Evolutionary conservation across 2,888 invertebrate species (phyloP).

Genomic region (Neria commutata): DNA sequence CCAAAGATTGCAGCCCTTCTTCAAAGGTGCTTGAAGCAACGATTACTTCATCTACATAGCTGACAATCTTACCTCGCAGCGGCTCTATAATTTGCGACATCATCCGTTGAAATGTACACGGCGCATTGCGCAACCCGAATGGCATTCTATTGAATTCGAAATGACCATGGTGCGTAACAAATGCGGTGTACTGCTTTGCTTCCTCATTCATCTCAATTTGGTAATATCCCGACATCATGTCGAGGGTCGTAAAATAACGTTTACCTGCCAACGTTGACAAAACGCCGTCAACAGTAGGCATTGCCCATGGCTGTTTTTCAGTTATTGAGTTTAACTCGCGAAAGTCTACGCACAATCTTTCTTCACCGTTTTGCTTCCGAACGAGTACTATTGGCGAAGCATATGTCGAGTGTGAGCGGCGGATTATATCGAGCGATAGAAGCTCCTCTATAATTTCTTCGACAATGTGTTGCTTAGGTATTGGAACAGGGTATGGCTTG

Average conservation of each 20-base stretch:
- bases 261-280: neutral
- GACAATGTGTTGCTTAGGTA: too few species aligned
- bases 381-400: neutral
- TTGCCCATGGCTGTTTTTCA: neutral
- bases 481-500: too few species aligned
- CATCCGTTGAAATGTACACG: conserved; percentile 51
- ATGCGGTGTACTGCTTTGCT: too few species aligned
- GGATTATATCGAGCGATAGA: too few species aligned
- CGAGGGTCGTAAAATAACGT: too few species aligned
- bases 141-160: too few species aligned
- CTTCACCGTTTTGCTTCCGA: neutral
- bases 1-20: conserved; percentile 13
- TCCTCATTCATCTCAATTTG: too few species aligned
- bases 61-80: conserved; percentile 16
- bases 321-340: neutral
- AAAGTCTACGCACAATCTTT: neutral
- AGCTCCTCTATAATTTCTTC: too few species aligned
- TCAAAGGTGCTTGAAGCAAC: conserved; percentile 12
- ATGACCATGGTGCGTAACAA: too few species aligned
- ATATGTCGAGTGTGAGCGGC: too few species aligned
- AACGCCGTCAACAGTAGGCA: neutral
- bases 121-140: conserved; percentile 39
- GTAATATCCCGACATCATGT: too few species aligned
- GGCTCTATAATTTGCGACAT: conserved; percentile 17
- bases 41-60: conserved; percentile 22